Conservation (phyloP, 2,888 invertebrate genomes). For the Scaptomyza caliginosa region DNA sequence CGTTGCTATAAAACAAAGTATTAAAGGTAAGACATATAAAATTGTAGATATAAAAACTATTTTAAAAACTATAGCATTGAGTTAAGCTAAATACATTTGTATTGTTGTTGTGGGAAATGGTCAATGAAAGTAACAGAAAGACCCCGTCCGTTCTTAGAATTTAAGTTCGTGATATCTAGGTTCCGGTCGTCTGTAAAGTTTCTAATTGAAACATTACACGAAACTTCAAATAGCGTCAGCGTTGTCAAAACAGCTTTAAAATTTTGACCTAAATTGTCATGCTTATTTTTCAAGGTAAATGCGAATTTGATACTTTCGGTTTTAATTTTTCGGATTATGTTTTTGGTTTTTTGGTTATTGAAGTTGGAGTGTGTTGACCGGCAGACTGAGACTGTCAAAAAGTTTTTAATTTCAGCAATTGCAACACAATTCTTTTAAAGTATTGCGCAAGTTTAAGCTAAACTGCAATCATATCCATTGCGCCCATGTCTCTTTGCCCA, state of each 20-base stretch:
- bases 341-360: conserved; percentile 18
- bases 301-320: conserved; percentile 74
- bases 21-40: conserved; percentile 2
- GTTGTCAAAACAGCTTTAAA: conserved; percentile 39
- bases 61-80: conserved; percentile 22
- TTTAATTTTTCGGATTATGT: conserved; percentile 37
- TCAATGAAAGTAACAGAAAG: conserved; percentile 31
- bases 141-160: conserved; percentile 56
- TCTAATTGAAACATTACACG: conserved; percentile 69
- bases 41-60: not conserved
- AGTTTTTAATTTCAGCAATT: conserved; percentile 60
- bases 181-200: conserved; percentile 35
- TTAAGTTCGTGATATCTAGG: conserved; percentile 47
- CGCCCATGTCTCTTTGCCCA: conserved; percentile 15
- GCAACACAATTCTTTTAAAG: conserved; percentile 55
- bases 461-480: conserved; percentile 59
- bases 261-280: conserved; percentile 65
- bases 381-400: conserved; percentile 28
- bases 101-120: conserved; percentile 43
- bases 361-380: conserved; percentile 47
- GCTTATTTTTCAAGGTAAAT: conserved; percentile 68
- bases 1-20: conserved; percentile 10
- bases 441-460: conserved; percentile 53
- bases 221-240: conserved; percentile 45
- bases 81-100: conserved; percentile 8